Evolutionary conservation across 2,113 vertebrate species (phyloP), one percentile per base, ranked within the genome.

Genomic region (Ageneiosus marmoratus): DNA sequence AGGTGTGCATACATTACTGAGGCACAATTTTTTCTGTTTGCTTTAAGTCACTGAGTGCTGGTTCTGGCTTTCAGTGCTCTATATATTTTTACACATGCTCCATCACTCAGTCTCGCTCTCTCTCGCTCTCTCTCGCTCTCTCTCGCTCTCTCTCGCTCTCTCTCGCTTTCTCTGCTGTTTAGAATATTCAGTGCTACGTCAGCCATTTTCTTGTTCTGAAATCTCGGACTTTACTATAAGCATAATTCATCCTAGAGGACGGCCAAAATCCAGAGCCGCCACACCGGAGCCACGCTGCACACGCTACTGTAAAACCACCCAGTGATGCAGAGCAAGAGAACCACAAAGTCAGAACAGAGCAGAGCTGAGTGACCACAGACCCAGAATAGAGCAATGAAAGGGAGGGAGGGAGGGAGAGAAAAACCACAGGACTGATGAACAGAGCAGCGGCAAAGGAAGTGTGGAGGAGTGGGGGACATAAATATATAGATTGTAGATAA

Each of bases 301-400:
- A 76, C 27, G 58, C 73, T 83, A 70, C 82, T 78, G 74, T 70
- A 78, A 83, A 70, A 53, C 75, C 82, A 83, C 53, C 75, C 65
- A 83, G 82, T 58, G 75, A 83, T 48, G 76, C 82, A 60, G 41
- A 84, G 32, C 29, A 24, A 62, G 46, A 5, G 67, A 74, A 74
- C 75, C 82, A 63, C 77, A 79, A 74, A 79, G 32, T 53, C 81
- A 62, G 65, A 83, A 83, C 53, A 48, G 75, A 76, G 67, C 75
- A 78, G 75, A 55, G 72, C 44, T n/a, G 72, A 44, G 78, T 77
- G 79, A 79, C 80, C 85, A 84, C 79, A 84, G 69, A 41, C 80
- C 77, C 44, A 85, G 83, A 86, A 84, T 85, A 82, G 82, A 85
- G 70, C 53, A 75, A 82, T 75, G 46, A 63, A 70, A 81, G 81